Percentiles rank a stretch among this genome's conserved stretches.
phyloP scores from a whole-genome alignment of 2,113 vertebrate genomes.

The Morone saxatilis region DNA sequence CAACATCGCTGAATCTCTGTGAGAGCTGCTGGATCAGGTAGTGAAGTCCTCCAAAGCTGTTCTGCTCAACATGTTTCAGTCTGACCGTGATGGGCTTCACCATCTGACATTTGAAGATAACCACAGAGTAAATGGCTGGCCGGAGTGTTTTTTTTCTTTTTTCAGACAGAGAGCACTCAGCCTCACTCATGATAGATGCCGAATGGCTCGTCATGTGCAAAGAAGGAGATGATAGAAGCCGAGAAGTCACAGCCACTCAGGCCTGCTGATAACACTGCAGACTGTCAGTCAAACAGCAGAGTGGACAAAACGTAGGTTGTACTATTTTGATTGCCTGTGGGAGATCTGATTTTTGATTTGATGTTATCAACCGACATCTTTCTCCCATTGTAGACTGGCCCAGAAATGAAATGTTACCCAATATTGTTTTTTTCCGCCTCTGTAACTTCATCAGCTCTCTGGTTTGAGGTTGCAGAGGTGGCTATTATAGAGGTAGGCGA shows the following conservation, averaged over 20 bases:
- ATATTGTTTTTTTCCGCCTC: conserved; percentile 22
- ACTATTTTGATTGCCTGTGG: conserved; percentile 48
- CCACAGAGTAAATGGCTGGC: conserved; percentile 53
- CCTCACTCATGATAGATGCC: conserved; percentile 59
- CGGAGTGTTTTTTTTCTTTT: conserved; percentile 25
- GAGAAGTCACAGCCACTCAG: conserved; percentile 59
- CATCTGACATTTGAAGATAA: conserved; percentile 77
- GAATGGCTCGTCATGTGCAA: conserved; percentile 73
- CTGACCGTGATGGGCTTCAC: conserved; percentile 54
- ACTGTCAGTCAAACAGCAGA: conserved; percentile 52
- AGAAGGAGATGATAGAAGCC: conserved; percentile 68
- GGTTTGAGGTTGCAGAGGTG: conserved; percentile 11
- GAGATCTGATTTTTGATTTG: conserved; percentile 52
- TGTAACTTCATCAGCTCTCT: conserved; percentile 44
- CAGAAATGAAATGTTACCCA: conserved; percentile 29
- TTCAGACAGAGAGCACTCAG: conserved; percentile 56
- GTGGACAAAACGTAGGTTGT: conserved; percentile 60
- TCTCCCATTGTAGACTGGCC: conserved; percentile 16
- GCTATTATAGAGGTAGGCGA: conserved; percentile 10
- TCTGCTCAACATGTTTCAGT: conserved; percentile 58
- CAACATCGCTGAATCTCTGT: conserved; percentile 40
- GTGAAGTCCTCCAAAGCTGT: conserved; percentile 61
- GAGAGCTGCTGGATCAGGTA: conserved; percentile 48
- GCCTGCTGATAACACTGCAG: conserved; percentile 69
- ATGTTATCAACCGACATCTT: conserved; percentile 18